Evolutionary conservation across 2,113 vertebrate genomes (phyloP), one percentile per base, ranked within the genome.

Genomic region (Cyanoramphus novaezelandiae): DNA sequence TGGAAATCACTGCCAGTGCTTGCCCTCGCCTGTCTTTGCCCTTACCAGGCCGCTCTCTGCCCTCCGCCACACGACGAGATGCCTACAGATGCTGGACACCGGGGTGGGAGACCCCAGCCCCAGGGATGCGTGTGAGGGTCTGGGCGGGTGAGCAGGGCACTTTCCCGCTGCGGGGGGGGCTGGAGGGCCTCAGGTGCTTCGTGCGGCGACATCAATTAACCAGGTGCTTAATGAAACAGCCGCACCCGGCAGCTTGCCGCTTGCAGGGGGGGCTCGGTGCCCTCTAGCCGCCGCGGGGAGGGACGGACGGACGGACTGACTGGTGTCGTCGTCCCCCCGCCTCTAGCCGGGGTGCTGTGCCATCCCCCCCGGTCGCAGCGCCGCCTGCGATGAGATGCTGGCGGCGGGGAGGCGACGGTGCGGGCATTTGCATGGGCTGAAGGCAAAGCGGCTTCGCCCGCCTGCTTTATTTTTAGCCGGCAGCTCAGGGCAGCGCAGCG

Each of bases 391-490:
- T 88, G 93, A 55, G 93, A 78, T 67, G 86, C 57, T 82, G 6
- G 29, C 25, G 69, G 94, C 71, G 43, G 53, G 68, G 71, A 68
- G 89, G 86, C 83, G 88, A 81, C n/a, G 82, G 93, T 88, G 68
- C 24, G 81, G 92, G 86, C 21, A 69, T 71, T 96, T 96, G 97
- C 97, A 94, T 98, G 98, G 97, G 94, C 67, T 97, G 97, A 23
- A 82, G 87, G 96, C 77, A 92, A 92, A 95, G 97, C 94, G 64
- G 86, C 94, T 90, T 91, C 65, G 71, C 84, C 88, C 86, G 52
- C 81, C 92, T 79, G 87, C 21, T 93, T 97, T 99, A 98, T 99
- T 98, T 99, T 99, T 98, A 98, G 98, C 92, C 64, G 89, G 90
- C 71, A 94, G 97, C 95, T 96, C 91, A 67, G 79, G 41, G 49